These are phyloP conservation scores for Aplodontia rufa DNA, from an alignment of 2,113 vertebrate genomes.

Conservation along the genomic window DNA sequence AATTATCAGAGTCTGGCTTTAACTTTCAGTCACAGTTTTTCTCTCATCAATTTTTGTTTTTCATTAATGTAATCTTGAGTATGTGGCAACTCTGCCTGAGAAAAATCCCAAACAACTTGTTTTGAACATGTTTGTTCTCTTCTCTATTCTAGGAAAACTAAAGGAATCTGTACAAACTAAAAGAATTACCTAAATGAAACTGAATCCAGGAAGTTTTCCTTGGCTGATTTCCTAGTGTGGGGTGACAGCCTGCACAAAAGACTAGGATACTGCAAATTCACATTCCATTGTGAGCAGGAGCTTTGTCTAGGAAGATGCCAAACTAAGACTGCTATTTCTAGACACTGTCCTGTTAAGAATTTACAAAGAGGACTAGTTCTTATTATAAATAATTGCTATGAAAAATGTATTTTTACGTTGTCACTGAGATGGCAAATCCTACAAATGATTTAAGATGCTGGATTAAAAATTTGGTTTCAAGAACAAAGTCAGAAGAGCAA, in stretches of 20 bases:
- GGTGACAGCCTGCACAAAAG: slow-evolving; percentile 3
- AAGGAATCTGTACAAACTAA: not conserved
- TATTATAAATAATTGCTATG: not conserved
- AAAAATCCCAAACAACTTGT: slow-evolving; percentile 42
- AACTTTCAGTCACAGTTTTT: slow-evolving; percentile 15
- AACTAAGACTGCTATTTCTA: not conserved
- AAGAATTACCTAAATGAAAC: slow-evolving; percentile 43
- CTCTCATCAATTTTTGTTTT: not conserved
- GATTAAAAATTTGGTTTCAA: not conserved
- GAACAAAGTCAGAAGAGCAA: not conserved
- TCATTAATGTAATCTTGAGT: slow-evolving; percentile 48
- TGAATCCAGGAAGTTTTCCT: slow-evolving; percentile 40
- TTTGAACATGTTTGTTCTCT: slow-evolving; percentile 50
- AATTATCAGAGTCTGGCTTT: slow-evolving; percentile 19
- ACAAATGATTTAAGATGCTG: slow-evolving; percentile 22
- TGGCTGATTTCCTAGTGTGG: slow-evolving; percentile 14
- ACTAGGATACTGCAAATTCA: not conserved
- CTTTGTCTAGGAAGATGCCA: slow-evolving; percentile 32
- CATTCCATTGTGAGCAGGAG: slow-evolving; percentile 21
- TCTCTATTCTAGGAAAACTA: slow-evolving; percentile 26
- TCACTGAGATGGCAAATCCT: not conserved
- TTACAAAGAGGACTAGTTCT: not conserved
- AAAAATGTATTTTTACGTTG: not conserved
- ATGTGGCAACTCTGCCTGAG: not conserved
- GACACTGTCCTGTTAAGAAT: not conserved